These are phyloP conservation scores for Cossypha polioptera DNA, from an alignment of 2,797 vertebrate species.

Conservation along the genomic window DNA sequence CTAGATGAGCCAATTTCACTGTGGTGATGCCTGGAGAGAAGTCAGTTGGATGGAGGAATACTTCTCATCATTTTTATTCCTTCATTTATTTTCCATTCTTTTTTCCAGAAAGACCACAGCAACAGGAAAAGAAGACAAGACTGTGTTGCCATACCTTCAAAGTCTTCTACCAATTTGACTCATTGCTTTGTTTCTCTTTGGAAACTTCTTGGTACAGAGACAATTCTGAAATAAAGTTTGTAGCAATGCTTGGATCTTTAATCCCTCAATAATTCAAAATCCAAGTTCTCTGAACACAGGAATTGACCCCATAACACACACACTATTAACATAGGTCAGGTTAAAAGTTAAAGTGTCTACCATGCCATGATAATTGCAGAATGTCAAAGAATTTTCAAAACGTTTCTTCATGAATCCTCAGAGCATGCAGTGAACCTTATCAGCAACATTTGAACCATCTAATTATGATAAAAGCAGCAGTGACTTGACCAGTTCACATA, in stretches of 20 bases:
- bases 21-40: background rate
- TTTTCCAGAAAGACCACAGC: rapidly evolving
- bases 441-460: background rate
- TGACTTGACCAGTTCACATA: background rate
- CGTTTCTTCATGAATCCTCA: background rate
- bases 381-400: background rate
- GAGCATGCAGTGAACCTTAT: background rate
- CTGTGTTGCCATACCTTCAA: background rate
- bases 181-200: background rate
- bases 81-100: rapidly evolving
- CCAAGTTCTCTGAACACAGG: background rate
- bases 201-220: background rate
- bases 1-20: background rate
- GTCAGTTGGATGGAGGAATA: background rate
- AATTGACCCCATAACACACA: background rate
- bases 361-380: background rate
- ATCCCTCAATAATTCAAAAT: background rate
- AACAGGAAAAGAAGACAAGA: background rate
- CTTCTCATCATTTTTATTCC: background rate
- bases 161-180: background rate
- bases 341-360: background rate
- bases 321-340: background rate
- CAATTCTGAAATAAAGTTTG: background rate
- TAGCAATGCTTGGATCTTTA: background rate
- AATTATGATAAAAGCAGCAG: background rate